Evolutionary conservation across 2,113 vertebrate genomes (phyloP), one percentile per base, ranked within the genome.

Genomic region (Oxyura jamaicensis): DNA sequence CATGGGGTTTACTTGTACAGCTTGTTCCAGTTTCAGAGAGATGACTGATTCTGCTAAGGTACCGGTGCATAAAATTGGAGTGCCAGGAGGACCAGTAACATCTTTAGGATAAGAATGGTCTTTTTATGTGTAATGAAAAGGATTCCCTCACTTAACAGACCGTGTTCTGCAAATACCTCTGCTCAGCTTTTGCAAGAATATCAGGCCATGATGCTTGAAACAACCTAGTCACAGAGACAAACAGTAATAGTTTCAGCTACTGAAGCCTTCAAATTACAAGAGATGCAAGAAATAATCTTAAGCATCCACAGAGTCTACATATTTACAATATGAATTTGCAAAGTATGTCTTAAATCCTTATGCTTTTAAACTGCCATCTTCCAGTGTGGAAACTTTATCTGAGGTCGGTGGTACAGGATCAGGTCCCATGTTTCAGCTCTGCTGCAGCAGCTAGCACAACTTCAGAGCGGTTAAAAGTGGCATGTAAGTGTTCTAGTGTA

Each of bases 41-140:
- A 74, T 71, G 84, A 93, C 87, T 87, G 90, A 91, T 90, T 88
- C 55, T 83, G 25, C 52, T 95, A 77, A 91, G 72, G 82, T 80
- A 96, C 16, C 0, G 2, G 46, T 88, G 91, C 91, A 92, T 91
- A 96, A 96, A 97, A 96, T 90, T 87, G 87, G 55, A 94, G 55
- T 74, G 78, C 81, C 67, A 94, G 74, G 21, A 96, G 36, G 55
- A 74, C 67, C 63, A 48, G 62, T 80, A 83, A 59, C 72, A 72
- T 71, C 79, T 91, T 28, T 71, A 74, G 91, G 79, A 85, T 42
- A 26, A 88, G 75, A 91, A 88, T 42, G 63, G 76, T 68, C 46
- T 88, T 88, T 62, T 86, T 35, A 80, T 91, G 36, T 56, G 21
- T 31, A 86, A 82, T 63, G 84, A 63, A 41, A 77, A 66, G 73